Percentiles rank a stretch among this genome's conserved stretches.
Evolutionary conservation across 2,888 invertebrate species (phyloP).

Genomic region (Hoplodrina blanda): DNA sequence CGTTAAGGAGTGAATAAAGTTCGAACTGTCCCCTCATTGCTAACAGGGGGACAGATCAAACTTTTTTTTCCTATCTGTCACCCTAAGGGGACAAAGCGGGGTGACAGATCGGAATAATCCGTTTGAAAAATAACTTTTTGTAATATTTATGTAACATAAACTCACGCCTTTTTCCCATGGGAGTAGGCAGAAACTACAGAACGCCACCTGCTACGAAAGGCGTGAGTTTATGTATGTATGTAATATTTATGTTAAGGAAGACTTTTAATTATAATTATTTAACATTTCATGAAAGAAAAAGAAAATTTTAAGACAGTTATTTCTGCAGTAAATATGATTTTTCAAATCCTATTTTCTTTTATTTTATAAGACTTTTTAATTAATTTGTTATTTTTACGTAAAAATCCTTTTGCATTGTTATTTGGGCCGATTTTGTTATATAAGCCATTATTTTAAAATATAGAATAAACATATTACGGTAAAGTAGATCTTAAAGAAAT

Average conservation of each 20-base stretch:
- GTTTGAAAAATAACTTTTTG: no score
- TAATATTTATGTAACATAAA: no score
- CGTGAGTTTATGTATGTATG: no score
- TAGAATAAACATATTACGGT: conserved; percentile 4
- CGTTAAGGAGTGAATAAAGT: no score
- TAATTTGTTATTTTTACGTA: conserved; percentile 24
- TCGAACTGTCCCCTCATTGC: no score
- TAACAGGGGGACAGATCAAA: no score
- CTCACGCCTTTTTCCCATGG: no score
- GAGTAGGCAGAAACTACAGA: no score
- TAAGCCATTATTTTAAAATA: not conserved
- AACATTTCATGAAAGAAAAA: not conserved
- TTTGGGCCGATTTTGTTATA: not conserved
- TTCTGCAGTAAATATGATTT: conserved; percentile 2
- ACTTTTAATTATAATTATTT: conserved; percentile 1
- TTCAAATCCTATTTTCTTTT: not conserved
- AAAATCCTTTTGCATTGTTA: conserved; percentile 5
- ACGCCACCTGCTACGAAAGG: no score
- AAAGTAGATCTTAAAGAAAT: not conserved
- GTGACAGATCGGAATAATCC: no score
- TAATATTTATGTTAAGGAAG: conserved; percentile 12
- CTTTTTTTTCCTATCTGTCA: no score
- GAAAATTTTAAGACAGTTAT: not conserved
- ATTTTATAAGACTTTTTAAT: not conserved
- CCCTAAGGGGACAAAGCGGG: no score